These are phyloP conservation scores for Anthopleura xanthogrammica DNA, from an alignment of 92 coral and sea anemone species.

Conservation along the genomic window DNA sequence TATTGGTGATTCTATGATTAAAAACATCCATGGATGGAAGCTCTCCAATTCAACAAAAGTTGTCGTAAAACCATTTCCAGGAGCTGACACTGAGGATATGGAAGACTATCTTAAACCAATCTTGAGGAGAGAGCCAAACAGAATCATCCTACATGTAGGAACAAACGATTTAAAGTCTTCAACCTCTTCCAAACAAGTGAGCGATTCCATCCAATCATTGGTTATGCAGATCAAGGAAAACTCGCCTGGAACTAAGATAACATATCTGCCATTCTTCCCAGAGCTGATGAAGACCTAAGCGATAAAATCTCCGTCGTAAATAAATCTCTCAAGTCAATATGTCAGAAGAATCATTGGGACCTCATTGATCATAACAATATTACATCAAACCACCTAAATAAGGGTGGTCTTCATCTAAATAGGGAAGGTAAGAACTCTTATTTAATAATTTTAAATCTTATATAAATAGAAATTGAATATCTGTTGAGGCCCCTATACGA, in stretches of 20 bases:
- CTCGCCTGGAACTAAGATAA: not conserved
- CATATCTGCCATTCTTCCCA: not conserved
- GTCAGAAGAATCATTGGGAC: not conserved
- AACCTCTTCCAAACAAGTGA: not conserved
- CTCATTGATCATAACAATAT: not conserved
- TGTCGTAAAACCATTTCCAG: slow-evolving; percentile 11
- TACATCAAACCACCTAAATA: not conserved
- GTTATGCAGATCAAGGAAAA: not conserved
- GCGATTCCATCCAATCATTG: not conserved
- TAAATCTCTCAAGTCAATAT: not conserved
- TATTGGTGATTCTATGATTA: slow-evolving; percentile 19
- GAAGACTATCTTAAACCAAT: slow-evolving; percentile 14
- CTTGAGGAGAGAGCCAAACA: not conserved
- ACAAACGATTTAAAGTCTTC: slow-evolving; percentile 1
- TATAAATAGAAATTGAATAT: too few relatives aligned
- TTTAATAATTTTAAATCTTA: not conserved
- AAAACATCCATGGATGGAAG: slow-evolving; percentile 13
- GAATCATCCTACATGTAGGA: slow-evolving; percentile 14
- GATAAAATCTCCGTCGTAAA: not conserved
- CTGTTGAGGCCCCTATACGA: too few relatives aligned
- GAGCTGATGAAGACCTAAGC: not conserved
- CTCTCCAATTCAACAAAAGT: slow-evolving; percentile 11
- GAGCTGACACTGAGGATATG: slow-evolving; percentile 20
- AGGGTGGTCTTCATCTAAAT: not conserved
- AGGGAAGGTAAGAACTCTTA: not conserved